Evolutionary conservation across 2,888 invertebrate species (phyloP), one percentile per base, ranked within the genome.

Genomic region (Drosophila nigritarsus): DNA sequence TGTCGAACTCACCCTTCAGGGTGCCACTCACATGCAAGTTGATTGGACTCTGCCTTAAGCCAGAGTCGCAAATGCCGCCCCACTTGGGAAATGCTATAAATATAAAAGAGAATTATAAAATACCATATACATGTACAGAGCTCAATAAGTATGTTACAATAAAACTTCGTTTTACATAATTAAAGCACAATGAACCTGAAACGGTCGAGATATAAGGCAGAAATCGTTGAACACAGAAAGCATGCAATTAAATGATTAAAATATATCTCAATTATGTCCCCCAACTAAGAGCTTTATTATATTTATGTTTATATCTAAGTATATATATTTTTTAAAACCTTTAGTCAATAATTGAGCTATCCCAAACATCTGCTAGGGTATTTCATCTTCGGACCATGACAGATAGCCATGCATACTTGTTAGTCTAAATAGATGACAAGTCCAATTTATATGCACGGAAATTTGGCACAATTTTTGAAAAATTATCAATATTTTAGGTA

Each of bases 11-110:
- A 7, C 93, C 95, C 51, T 94, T 92, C 13, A 94, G 82, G 0
- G 95, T 94, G 3, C 94, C 93, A 9, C 94, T 93, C 9, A 94
- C 93, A 78, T 94, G 93, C 59, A 97, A 95, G 92, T 97, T 95
- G 80, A 97, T 96, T 0, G 97, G 97, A 0, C 97, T 97, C 92
- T 97, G 97, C 45, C 93, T 92, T 42, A 90, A 90, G 1, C 97
- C 97, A 0, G 85, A 92, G 29, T 91, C 92, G 84, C 96, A 96
- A n/a, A 94, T 87, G 15, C 95, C 95, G 6, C 95, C 94, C 96
- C 96, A 96, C 62, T 94, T 81, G 1, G 92, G 91, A 78, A 92
- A 93, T 13, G 83, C 92, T 93, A 62, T n/a, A 77, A 70, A 34
- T 40, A 49, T 11, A 6, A 20, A 73, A 18, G 1, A 36, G n/a